Base-by-base conservation (phyloP, 2,888 invertebrate species). In the Aelia acuminata region DNA sequence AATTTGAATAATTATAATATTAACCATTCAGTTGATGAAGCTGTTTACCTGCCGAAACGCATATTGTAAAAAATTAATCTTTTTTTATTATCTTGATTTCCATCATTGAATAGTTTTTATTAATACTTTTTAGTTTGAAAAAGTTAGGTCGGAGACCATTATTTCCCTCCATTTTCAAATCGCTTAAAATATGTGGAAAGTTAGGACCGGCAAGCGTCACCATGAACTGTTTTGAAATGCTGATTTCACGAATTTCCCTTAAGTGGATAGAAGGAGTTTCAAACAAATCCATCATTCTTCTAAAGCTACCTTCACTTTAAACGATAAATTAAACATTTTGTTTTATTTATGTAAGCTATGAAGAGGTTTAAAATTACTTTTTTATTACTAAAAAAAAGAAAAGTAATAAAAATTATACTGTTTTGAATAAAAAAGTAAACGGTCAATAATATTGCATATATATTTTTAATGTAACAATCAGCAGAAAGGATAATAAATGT, bases 161-260 rank as follows among this genome's bases (percentile, higher is more conserved):
- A 35, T 70, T 70, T 35, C 18, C 3, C 31, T 15, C 26, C 10
- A 35, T 70, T 70, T 35, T 35, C 18, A 35, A 35, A 70, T 26
- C 20, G 63, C 63, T 31, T 84, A 80, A 53, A 31, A 70, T 26
- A 70, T 70, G 63, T 70, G 63, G 35, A 70, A 70, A 70, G 63
- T 70, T 70, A 35, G 63, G 63, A 18, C 63, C 20, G 31, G 18
- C 7, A 20, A 31, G 11, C 57, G 35, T 70, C 63, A 31, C 63
- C 18, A 8, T 70, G 63, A 35, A 18, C 63, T 70, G 63, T 70
- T 70, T 70, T 70, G 63, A 70, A 70, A 70, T 70, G 31, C 63
- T 70, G 63, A 70, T 70, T 70, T 70, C 35, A 70, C 35, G 35
- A 70, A 70, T 70, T 70, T 70, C 31, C 31, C 63, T 70, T 70